Base-by-base conservation (phyloP, 2,888 invertebrate species). In the Globia sparganii region DNA sequence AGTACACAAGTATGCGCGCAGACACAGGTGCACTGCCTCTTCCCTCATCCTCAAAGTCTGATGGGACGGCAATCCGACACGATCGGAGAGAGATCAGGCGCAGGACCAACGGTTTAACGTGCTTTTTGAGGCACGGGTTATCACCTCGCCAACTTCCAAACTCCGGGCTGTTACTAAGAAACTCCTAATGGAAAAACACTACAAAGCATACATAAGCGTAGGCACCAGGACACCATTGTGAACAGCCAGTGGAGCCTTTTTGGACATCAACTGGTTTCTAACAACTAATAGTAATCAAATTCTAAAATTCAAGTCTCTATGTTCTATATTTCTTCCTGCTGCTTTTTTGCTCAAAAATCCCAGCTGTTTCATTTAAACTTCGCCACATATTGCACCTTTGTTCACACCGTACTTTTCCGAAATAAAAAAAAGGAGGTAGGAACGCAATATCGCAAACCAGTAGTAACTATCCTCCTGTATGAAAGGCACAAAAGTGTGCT, bases 401-500 rank as follows among this genome's bases (percentile, higher is more conserved):
- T 43, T 31, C 28, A 4, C 53, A 18, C 53, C 6, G 28, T 9
- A 53, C 40, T 11, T 28, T 9, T n/a, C 0, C 1, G 40, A 28
- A 40, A 25, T 8, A 1, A 37, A 77, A 74, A 70, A 77, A 70
- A 49, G 4, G 13, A 58, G 9, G 4, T 15, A 8, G 9, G 15
- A 64, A 28, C 66, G 25, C 62, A 70, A 53, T 69, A 64, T 80
- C 83, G 80, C 62, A 70, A 78, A 78, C 81, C 67, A 31, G 34
- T 84, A 81, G 86, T 86, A 84, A 40, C 37, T 21, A 25, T 5
- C 49, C 21, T 11, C 21, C 15, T 40, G 18, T 78, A 67, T 84
- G 74, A 84, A 78, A 86, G 75, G 72, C 71, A 78, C 76, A 80
- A 88, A 81, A 86, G 80, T 75, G 77, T 37, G 59, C 84, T 86